Conservation (phyloP, 2,888 invertebrate species). For the Helicoverpa assulta region DNA sequence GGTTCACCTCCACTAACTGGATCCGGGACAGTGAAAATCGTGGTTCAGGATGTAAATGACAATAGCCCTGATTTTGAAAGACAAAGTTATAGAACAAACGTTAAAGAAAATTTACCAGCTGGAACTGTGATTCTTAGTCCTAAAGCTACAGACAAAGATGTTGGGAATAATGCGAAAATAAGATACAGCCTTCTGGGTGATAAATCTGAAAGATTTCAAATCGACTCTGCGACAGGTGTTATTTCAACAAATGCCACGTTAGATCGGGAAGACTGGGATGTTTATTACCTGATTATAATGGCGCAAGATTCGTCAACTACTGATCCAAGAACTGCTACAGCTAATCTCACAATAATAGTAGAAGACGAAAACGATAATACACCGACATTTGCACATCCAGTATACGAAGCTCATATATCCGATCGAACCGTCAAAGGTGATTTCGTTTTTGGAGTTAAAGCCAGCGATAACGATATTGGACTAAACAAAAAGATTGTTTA, state of each 20-base stretch:
- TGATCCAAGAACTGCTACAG: slow-evolving; percentile 95
- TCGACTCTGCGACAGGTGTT: slow-evolving; percentile 94
- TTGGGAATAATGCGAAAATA: slow-evolving; percentile 96
- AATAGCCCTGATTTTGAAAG: slow-evolving; percentile 96
- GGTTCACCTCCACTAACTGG: slow-evolving; percentile 98
- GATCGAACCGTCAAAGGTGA: slow-evolving; percentile 94
- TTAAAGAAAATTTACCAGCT: slow-evolving; percentile 95
- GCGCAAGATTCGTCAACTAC: slow-evolving; percentile 97
- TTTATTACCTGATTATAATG: slow-evolving; percentile 95
- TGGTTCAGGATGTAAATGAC: slow-evolving; percentile 98
- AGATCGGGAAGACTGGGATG: slow-evolving; percentile 94
- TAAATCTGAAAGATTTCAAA: slow-evolving; percentile 94
- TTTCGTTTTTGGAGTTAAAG: slow-evolving; percentile 97
- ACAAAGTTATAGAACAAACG: slow-evolving; percentile 94
- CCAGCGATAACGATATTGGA: slow-evolving; percentile 95
- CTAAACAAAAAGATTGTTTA: slow-evolving; percentile 95
- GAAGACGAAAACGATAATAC: slow-evolving; percentile 96
- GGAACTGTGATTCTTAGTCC: slow-evolving; percentile 95
- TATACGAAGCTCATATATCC: slow-evolving; percentile 95
- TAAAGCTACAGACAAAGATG: slow-evolving; percentile 95
- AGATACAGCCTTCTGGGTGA: slow-evolving; percentile 96
- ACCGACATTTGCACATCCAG: slow-evolving; percentile 93
- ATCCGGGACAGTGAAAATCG: slow-evolving; percentile 96
- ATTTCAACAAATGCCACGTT: slow-evolving; percentile 93
- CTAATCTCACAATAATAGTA: slow-evolving; percentile 95